Evolutionary conservation across 1,140 invertebrate species (phyloP).

Genomic region (Cotesia typhae): DNA sequence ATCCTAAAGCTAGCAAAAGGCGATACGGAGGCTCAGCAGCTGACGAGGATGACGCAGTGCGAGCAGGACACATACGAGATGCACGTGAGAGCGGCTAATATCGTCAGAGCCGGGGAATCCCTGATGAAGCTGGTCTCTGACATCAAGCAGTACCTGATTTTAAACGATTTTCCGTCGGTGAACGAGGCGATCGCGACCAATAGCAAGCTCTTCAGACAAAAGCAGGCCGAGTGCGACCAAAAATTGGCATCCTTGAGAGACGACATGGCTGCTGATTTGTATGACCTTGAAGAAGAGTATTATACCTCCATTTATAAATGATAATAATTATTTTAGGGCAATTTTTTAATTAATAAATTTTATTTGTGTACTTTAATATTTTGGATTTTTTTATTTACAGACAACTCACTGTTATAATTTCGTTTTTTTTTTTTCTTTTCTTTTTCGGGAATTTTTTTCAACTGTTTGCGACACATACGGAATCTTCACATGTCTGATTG

Average conservation of each 20-base stretch:
- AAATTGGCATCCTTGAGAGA: constrained; percentile 91
- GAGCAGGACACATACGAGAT: constrained; percentile 97
- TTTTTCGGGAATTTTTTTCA: too few relatives aligned
- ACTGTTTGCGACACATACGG: too few relatives aligned
- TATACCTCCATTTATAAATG: constrained; percentile 94
- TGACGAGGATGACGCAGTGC: constrained; percentile 87
- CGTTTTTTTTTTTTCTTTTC: too few relatives aligned
- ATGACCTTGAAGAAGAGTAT: constrained; percentile 97
- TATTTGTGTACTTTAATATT: too few relatives aligned
- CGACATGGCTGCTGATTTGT: constrained; percentile 94
- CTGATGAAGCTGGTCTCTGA: constrained; percentile 96
- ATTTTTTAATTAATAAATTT: too few relatives aligned
- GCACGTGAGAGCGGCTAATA: constrained; percentile 94
- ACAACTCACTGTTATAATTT: too few relatives aligned
- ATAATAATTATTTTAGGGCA: constrained; percentile 32
- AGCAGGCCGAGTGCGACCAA: constrained; percentile 91
- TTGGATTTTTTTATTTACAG: too few relatives aligned
- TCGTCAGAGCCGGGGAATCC: constrained; percentile 93
- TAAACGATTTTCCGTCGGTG: constrained; percentile 96
- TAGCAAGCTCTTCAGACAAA: constrained; percentile 86
- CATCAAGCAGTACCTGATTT: constrained; percentile 94
- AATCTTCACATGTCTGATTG: too few relatives aligned
- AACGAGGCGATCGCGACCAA: constrained; percentile 95
- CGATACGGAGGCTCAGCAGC: constrained; percentile 86
- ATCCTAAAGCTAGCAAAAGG: constrained; percentile 93